Evolutionary conservation across 2,888 invertebrate genomes (phyloP), one percentile per base, ranked within the genome.

Genomic region (Ophonus ardosiacus): DNA sequence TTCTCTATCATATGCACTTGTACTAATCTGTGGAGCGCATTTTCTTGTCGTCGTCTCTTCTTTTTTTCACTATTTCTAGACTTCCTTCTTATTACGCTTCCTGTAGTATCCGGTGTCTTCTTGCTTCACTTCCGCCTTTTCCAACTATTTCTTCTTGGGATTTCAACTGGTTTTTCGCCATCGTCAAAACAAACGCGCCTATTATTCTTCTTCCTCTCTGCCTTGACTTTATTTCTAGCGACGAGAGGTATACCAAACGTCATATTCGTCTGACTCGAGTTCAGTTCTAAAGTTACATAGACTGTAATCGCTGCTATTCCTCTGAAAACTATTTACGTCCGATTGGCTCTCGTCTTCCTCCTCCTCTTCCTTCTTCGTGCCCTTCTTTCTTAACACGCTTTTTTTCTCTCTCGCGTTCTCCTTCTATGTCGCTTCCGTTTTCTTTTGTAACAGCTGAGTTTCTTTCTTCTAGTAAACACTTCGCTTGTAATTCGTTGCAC

Each of bases 1-100:
- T 96, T 94, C 10, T 95, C 93, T 0, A 96, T 97, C 99, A 99
- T 99, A 1, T n/a, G n/a, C 94, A 94, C 92, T 97, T 97, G 86
- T 97, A 94, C 98, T 99, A 99, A 90, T 99, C 99, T 89, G 96
- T 96, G 91, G 99, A 97, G 92, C 31, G 31, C 2, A 31, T 31
- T 31, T 31, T 5, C 31, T 31, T 31, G 31, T 5, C 31, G 31
- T 31, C 5, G 31, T 31, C 31, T 31, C 31, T 31, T 31, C 3
- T 24, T 24, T 24, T 3, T 24, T 24, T 24, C 43, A 43, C 7
- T 6, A 43, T 43, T 43, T 43, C 10, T 6, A 7, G 10, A 10
- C 43, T 4, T 43, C 43, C 10, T 43, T 1, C 1, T 43, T 51
- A 2, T 51, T 40, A 40, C 40, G 40, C 7, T 40, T 40, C 40